These are phyloP conservation scores for Leptatherina wallacei DNA, from an alignment of 2,797 vertebrate genomes.

Conservation along the genomic window DNA sequence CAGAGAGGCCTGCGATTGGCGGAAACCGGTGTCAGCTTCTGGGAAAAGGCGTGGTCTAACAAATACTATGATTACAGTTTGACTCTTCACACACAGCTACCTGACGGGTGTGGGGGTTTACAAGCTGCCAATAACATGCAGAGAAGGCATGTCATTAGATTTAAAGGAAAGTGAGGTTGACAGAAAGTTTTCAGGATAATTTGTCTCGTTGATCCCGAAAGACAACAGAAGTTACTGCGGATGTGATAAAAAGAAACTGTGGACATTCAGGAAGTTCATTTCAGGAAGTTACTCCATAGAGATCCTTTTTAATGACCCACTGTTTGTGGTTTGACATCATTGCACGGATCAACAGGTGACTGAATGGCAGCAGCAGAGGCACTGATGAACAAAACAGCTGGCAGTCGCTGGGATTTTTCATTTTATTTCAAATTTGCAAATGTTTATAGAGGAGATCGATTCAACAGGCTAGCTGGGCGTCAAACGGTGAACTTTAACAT, in stretches of 20 bases:
- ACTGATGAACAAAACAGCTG: not conserved
- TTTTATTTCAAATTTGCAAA: not conserved
- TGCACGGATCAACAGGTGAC: not conserved
- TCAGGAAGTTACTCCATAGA: not conserved
- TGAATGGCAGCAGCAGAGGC: not conserved
- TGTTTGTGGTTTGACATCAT: not conserved
- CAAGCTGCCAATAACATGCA: not conserved
- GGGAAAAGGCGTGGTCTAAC: slow-evolving; percentile 75
- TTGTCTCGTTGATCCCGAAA: not conserved
- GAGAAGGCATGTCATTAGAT: not conserved
- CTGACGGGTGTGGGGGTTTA: slow-evolving; percentile 7
- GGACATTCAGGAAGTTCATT: not conserved
- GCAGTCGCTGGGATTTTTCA: not conserved
- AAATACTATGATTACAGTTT: slow-evolving; percentile 58
- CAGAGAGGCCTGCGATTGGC: slow-evolving; percentile 98
- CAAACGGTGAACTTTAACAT: not conserved
- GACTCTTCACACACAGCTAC: slow-evolving; percentile 14
- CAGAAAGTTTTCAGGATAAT: not conserved
- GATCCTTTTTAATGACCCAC: not conserved
- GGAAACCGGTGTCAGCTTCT: slow-evolving; percentile 97
- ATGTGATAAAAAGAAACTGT: not conserved
- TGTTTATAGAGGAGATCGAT: not conserved
- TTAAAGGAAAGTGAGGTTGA: not conserved
- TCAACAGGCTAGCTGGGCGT: not conserved
- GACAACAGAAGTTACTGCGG: not conserved